A percentile compares a stretch with the other conserved stretches of the same genome.
Conservation (phyloP, 2,113 vertebrate species). For the Corythoichthys haematopterus region DNA sequence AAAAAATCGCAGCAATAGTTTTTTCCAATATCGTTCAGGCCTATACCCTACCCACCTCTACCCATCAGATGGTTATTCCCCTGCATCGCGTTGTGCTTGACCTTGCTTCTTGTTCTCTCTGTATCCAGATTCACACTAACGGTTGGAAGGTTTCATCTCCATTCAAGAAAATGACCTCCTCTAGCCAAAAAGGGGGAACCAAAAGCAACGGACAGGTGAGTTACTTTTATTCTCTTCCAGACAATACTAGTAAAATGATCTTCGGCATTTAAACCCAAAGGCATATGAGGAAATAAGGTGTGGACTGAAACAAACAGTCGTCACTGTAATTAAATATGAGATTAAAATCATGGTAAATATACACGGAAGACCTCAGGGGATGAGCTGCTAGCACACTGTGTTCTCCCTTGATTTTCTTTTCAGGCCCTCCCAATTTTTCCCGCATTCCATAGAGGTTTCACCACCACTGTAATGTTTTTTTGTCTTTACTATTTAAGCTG, state of each 20-base stretch:
- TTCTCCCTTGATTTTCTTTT: constrained; percentile 33
- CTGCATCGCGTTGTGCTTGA: constrained; percentile 29
- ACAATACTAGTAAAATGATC: not conserved
- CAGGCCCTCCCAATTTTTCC: constrained; percentile 26
- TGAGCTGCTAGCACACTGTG: constrained; percentile 31
- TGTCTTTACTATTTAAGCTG: not conserved
- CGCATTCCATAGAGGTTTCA: constrained; percentile 39
- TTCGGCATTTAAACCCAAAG: constrained; percentile 6
- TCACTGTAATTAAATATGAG: not conserved
- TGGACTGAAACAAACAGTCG: constrained; percentile 4
- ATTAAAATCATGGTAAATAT: constrained; percentile 2
- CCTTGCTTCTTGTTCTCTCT: constrained; percentile 14
- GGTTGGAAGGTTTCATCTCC: constrained; percentile 55
- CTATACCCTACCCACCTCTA: too few relatives aligned
- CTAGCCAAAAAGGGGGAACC: constrained; percentile 24
- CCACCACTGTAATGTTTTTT: constrained; percentile 13
- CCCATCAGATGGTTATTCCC: too few relatives aligned
- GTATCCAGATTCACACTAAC: constrained; percentile 42
- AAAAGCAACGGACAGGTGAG: constrained; percentile 54
- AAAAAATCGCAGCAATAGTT: too few relatives aligned
- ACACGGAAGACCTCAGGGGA: constrained; percentile 24
- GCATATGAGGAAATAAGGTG: not conserved
- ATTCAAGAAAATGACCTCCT: constrained; percentile 50
- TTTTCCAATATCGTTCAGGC: too few relatives aligned
- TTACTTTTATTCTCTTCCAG: not conserved